Base-by-base conservation (phyloP, 2,888 invertebrate species). In the Drosophila anomalata region DNA sequence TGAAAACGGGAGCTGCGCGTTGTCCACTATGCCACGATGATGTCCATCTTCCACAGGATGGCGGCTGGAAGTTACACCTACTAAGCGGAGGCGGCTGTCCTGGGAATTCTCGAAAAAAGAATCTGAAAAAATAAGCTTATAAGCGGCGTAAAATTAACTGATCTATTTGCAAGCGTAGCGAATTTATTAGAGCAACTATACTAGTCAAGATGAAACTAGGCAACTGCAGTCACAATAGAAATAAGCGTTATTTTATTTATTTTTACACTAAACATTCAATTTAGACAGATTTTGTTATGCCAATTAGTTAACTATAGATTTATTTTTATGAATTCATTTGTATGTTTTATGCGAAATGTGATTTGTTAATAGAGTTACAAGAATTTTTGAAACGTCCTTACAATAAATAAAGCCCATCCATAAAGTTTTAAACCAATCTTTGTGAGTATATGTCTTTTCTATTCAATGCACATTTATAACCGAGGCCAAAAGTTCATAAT, bases 1-100 rank as follows among this genome's bases (percentile, higher is more conserved):
- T 91, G 0, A 90, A 90, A 88, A 89, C 90, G 78, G 95, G 95
- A 36, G 95, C 94, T 71, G 96, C 95, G 90, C 95, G 96, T 79
- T 98, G 98, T 90, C 97, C 97, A 0, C 93, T 98, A 70, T 98
- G 98, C 89, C 95, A 96, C 83, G 94, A 93, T 71, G 96, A 96
- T 90, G 94, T 98, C 2, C 93, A 94, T 75, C 93, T 94, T 6
- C 94, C 95, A 14, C 96, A 97, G 87, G 94, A 96, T 55, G 96
- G 96, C 17, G 92, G 92, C 8, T 98, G 97, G 97, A 95, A 95
- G 89, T 93, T 95, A 52, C 96, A 97, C 89, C 93, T 97, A 26
- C 73, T 90, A 1, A 90, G 89, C 54, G 67, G 89, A 5, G 88
- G 89, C 26, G 92, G 92, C 4, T 92, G 92, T 77, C 91, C 92